Base-by-base conservation (phyloP, 2,113 vertebrate genomes). In the Scophthalmus maximus region DNA sequence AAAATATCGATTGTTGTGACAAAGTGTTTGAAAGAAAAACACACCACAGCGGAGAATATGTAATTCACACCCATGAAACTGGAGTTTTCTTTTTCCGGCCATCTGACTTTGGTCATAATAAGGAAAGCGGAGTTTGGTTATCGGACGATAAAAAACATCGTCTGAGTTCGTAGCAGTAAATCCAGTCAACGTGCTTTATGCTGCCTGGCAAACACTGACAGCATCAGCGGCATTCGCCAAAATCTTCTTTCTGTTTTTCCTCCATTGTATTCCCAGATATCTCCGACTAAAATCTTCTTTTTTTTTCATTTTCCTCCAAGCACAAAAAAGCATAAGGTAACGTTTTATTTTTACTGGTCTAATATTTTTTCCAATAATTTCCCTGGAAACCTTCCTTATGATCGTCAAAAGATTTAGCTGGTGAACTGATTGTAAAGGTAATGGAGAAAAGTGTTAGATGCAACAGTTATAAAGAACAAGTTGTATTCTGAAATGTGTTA, bases 21-120 rank as follows among this genome's bases (percentile, higher is more conserved):
- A 55, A 64, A 76, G 49, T 51, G 58, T 56, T 12, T 56, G 34
- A 23, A 59, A 70, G n/a, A 56, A 68, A 65, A 67, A 47, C 25
- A 3, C 26, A 36, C 49, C 69, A 77, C 26, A 73, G 23, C 10
- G 26, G 55, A 51, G 63, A 59, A 34, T 30, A 71, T 49, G 34
- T 36, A 20, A 36, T 53, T 76, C 59, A 51, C 51, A 65, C 10
- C n/a, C 52, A 64, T 56, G 34, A 70, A 68, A 64, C 15, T n/a
- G 63, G 26, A 68, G 1, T 25, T 15, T 27, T 60, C 5, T 20
- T 55, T n/a, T 51, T 64, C 26, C 64, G 66, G 36, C 15, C n/a
- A n/a, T 63, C 27, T 57, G 22, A 51, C 36, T 36, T 17, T 29
- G 8, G 9, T 53, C 38, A 49, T 17, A 50, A 66, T 1, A 11